A percentile compares a stretch with the other conserved stretches of the same genome.
phyloP scores from a whole-genome alignment of 2,888 invertebrate species.

The Andrena hattorfiana region DNA sequence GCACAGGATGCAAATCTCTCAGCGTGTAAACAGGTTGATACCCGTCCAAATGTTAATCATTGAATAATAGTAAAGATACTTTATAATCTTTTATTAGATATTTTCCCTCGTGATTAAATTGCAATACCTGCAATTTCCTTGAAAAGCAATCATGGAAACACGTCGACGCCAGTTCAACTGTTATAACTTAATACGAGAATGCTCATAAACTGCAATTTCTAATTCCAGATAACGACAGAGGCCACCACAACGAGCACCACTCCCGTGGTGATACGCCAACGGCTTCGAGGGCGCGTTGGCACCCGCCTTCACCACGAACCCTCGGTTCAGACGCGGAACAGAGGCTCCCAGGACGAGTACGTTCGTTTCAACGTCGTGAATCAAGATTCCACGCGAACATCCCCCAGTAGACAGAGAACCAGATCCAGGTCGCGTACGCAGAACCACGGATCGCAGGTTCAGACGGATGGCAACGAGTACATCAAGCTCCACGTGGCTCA shows the following conservation, averaged over 20 bases:
- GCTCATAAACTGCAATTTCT: not conserved
- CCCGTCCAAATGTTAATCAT: no score
- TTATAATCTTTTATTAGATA: no score
- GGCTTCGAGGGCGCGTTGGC: slow-evolving; percentile 76
- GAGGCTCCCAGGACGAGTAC: slow-evolving; percentile 81
- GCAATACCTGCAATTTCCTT: no score
- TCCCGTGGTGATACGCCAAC: slow-evolving; percentile 78
- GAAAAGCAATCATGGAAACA: no score
- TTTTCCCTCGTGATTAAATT: no score
- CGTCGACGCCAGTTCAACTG: no score
- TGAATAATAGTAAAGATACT: no score
- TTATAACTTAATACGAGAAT: no score
- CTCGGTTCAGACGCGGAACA: slow-evolving; percentile 79
- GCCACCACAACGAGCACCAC: slow-evolving; percentile 75
- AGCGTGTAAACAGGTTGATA: no score
- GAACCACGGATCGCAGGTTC: slow-evolving; percentile 73
- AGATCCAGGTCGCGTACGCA: slow-evolving; percentile 73
- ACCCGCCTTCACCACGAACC: slow-evolving; percentile 78
- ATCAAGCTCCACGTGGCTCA: slow-evolving; percentile 78
- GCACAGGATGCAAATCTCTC: no score
- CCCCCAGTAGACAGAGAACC: slow-evolving; percentile 39
- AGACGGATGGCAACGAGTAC: slow-evolving; percentile 81
- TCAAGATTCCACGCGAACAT: slow-evolving; percentile 61
- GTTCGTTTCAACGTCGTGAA: slow-evolving; percentile 82
- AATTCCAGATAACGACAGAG: slow-evolving; percentile 52